Percentiles rank a stretch among this genome's conserved stretches.
phyloP scores from a whole-genome alignment of 1,140 invertebrate species.

The Trichonephila clavata region DNA sequence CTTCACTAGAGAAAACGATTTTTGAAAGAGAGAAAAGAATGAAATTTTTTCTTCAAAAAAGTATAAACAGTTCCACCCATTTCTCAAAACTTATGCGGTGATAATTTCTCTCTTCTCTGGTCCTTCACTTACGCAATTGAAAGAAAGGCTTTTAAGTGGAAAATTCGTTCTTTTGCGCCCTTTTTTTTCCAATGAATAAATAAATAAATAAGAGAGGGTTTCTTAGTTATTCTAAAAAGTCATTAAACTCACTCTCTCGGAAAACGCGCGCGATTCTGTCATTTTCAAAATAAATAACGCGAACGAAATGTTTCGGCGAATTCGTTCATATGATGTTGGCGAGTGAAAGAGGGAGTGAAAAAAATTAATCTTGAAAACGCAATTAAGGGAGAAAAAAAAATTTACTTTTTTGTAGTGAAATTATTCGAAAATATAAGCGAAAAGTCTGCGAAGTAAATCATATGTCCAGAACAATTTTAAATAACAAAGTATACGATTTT shows the following conservation, averaged over 20 bases:
- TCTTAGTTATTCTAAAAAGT: background rate
- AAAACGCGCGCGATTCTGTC: background rate
- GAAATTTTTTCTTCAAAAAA: background rate
- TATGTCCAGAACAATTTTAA: background rate
- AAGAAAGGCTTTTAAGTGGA: conserved; percentile 21
- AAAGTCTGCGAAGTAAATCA: background rate
- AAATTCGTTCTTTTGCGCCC: background rate
- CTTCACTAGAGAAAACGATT: background rate
- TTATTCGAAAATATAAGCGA: background rate
- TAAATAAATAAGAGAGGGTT: background rate
- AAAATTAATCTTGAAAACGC: background rate
- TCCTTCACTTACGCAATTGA: background rate
- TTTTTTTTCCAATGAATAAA: background rate
- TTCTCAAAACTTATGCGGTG: background rate
- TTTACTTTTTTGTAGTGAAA: background rate
- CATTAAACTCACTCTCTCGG: background rate
- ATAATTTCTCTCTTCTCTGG: background rate
- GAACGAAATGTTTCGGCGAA: background rate
- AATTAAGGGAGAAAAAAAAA: background rate
- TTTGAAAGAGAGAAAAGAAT: background rate
- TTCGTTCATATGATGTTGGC: background rate
- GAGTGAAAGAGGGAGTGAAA: too few species aligned
- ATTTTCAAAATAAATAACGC: conserved; percentile 8
- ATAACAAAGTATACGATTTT: background rate
- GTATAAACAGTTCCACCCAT: conserved; percentile 29